phyloP scores from a whole-genome alignment of 2,113 vertebrate genomes.

The Petrocephalus microphthalmus region DNA sequence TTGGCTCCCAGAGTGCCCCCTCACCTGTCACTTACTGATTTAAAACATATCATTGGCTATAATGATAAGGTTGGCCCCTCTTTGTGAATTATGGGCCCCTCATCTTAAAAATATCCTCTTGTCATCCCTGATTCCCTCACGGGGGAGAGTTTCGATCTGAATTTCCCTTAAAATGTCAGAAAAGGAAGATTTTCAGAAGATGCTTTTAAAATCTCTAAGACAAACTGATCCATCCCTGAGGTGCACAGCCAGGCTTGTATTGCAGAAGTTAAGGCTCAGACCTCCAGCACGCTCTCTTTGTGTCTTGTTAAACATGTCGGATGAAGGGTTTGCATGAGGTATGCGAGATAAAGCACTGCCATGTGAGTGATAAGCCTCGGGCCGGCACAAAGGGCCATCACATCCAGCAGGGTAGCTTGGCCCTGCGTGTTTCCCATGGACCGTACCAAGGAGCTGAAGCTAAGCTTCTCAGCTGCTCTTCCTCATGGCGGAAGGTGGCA shows the following conservation, averaged over 20 bases:
- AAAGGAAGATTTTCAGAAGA: not conserved
- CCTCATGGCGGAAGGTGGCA: constrained; percentile 15
- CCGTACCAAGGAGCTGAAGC: not conserved
- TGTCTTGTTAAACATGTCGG: not conserved
- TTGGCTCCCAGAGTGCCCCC: not conserved
- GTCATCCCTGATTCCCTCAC: not conserved
- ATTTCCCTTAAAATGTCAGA: not conserved
- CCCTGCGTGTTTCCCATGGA: not conserved
- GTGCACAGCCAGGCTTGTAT: not conserved
- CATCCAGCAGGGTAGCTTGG: not conserved
- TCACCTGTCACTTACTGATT: not conserved
- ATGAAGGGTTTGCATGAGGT: not conserved
- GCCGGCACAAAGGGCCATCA: not conserved
- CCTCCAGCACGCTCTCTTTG: not conserved
- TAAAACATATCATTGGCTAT: not conserved
- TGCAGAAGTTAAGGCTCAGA: not conserved
- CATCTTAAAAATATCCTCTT: not conserved
- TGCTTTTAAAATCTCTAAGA: not conserved
- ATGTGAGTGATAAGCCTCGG: not conserved
- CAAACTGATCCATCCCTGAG: not conserved
- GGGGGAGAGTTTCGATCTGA: not conserved
- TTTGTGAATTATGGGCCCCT: not conserved
- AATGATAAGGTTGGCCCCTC: not conserved
- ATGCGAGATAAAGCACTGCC: not conserved
- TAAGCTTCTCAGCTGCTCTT: not conserved